Base-by-base conservation (phyloP, 2,113 vertebrate genomes). In the Chloebia gouldiae region DNA sequence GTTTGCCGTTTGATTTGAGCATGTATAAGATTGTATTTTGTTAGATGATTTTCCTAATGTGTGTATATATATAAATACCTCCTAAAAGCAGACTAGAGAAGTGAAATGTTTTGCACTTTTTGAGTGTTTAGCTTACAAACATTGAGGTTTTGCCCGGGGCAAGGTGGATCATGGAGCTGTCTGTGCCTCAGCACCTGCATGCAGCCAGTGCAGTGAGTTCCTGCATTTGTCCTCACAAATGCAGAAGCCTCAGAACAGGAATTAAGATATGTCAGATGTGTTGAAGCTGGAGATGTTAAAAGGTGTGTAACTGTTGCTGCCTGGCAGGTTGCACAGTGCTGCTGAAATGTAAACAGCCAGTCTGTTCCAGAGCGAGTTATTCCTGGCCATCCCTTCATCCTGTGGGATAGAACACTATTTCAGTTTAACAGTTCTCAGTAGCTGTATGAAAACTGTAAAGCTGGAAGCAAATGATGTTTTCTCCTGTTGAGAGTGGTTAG, bases 11-110 rank as follows among this genome's bases (percentile, higher is more conserved):
- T 60, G 31, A 30, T 72, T 63, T 56, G 31, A 86, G n/a, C 4
- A 2, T 21, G 1, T 44, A 4, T 75, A 56, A 7, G 8, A 1
- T 18, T 15, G 13, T 45, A 2, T 70, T 72, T 61, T 51, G 39
- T 39, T 47, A 59, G 23, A 13, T 54, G 3, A 10, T 24, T 57
- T 86, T 79, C 50, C 2, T 40, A 1, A 21, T 37, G 5, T 39
- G 6, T 7, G 17, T 7, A 1, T 9, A 9, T 6, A 23, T 6
- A 15, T 1, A 42, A 11, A 47, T 33, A 13, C 5, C 20, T 15
- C 9, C 16, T 53, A 35, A 19, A 70, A 51, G 19, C 31, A 47
- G 7, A 35, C 25, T 47, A 42, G 53, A 63, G 16, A 11, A 68
- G 39, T 17, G 7, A 22, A 57, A 80, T 6, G 3, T 30, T 69